phyloP scores from a whole-genome alignment of 2,797 vertebrate species.

The Picus viridis region DNA sequence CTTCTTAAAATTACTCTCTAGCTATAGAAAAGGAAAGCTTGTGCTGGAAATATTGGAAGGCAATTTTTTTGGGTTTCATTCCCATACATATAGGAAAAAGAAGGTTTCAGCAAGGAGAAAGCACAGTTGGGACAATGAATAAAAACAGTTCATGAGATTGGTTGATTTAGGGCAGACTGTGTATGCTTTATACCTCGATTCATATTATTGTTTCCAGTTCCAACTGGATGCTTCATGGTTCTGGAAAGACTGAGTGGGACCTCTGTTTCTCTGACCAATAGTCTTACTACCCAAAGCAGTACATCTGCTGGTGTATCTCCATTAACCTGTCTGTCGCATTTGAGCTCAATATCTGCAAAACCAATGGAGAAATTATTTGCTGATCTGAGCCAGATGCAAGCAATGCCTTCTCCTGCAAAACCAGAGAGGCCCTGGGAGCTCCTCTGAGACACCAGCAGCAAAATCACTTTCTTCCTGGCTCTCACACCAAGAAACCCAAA shows the following conservation, averaged over 20 bases:
- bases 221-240: not conserved
- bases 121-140: not conserved
- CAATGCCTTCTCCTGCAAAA: not conserved
- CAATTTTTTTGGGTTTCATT: not conserved
- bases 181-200: not conserved
- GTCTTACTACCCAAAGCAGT: not conserved
- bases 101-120: not conserved
- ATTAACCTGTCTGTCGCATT: not conserved
- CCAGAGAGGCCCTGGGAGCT: too few relatives aligned
- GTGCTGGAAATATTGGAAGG: not conserved
- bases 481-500: not conserved
- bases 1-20: conserved; percentile 39
- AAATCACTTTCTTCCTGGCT: not conserved
- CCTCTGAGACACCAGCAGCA: not conserved
- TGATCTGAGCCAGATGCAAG: not conserved
- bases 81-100: too few relatives aligned
- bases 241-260: not conserved
- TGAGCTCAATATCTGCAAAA: not conserved
- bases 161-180: not conserved
- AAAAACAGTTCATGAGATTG: not conserved
- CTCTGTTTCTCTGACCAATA: not conserved
- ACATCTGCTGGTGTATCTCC: not conserved
- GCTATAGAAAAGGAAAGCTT: not conserved
- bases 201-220: not conserved
- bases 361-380: not conserved